Evolutionary conservation across 1,140 invertebrate genomes (phyloP).

Genomic region (Scaptomyza graminum): DNA sequence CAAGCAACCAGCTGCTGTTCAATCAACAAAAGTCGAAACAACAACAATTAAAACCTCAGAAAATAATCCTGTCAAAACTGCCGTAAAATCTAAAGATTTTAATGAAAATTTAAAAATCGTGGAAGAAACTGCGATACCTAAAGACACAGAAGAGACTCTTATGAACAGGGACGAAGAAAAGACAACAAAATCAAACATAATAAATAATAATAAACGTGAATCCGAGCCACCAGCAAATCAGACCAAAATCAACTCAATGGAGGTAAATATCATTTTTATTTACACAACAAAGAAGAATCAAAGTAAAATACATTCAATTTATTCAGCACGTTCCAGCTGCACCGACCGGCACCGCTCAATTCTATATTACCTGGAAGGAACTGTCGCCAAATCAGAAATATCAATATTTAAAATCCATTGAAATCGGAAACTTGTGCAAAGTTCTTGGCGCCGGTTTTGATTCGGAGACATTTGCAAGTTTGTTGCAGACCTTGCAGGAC

Average conservation of each 20-base stretch:
- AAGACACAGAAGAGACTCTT: neutral
- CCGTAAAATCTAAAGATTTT: neutral
- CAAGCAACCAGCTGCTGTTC: constrained; percentile 3
- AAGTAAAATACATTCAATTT: neutral
- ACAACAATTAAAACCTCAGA: neutral
- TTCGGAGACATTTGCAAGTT: constrained; percentile 66
- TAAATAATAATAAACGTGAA: neutral
- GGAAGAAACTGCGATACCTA: neutral
- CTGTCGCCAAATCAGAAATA: constrained; percentile 70
- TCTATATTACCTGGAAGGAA: constrained; percentile 80
- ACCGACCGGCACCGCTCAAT: constrained; percentile 73
- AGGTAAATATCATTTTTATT: constrained; percentile 12
- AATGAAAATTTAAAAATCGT: neutral
- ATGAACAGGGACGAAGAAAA: neutral
- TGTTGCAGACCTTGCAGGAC: constrained; percentile 64
- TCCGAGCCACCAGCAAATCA: constrained; percentile 1
- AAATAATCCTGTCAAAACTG: constrained; percentile 10
- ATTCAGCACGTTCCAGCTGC: constrained; percentile 56
- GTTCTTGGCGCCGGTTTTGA: constrained; percentile 78
- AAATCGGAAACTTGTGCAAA: constrained; percentile 61
- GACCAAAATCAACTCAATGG: neutral
- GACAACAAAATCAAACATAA: neutral
- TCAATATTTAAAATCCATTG: constrained; percentile 70
- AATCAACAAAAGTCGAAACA: constrained; percentile 3
- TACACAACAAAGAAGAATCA: neutral